Conservation (phyloP, 2,113 vertebrate species). For the Lampris incognitus region DNA sequence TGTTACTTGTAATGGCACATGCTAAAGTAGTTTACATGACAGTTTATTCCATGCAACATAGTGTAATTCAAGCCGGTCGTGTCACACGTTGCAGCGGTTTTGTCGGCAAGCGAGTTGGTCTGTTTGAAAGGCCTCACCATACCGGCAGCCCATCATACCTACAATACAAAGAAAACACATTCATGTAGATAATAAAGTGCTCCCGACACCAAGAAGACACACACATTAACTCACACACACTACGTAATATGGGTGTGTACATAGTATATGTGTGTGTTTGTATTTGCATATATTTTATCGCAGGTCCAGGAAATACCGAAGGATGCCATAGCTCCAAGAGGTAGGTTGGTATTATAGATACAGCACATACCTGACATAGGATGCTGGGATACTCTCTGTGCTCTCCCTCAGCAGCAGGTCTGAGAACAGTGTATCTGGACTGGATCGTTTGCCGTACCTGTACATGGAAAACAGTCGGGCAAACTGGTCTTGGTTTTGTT, state of each 20-base stretch:
- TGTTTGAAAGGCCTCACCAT: constrained; percentile 61
- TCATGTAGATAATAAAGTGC: not conserved
- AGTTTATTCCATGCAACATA: constrained; percentile 67
- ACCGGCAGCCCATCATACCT: constrained; percentile 69
- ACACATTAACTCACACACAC: too few species aligned
- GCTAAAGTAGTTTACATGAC: constrained; percentile 7
- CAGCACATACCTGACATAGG: constrained; percentile 55
- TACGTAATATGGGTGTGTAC: too few species aligned
- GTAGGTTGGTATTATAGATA: not conserved
- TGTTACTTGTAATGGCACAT: not conserved
- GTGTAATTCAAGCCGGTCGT: constrained; percentile 17
- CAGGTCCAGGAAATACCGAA: not conserved
- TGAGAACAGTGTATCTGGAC: constrained; percentile 89
- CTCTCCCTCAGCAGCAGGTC: constrained; percentile 90
- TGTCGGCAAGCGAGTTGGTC: not conserved
- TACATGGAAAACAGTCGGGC: constrained; percentile 14
- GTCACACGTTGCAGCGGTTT: constrained; percentile 12
- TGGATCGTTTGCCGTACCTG: constrained; percentile 95
- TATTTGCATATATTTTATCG: too few species aligned
- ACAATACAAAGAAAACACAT: constrained; percentile 19
- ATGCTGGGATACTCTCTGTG: constrained; percentile 85
- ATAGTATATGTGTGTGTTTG: too few species aligned
- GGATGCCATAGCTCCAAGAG: not conserved
- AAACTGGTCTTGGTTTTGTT: not conserved
- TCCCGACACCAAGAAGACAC: not conserved